Percentiles rank a stretch among this genome's conserved stretches.
Evolutionary conservation across 2,797 vertebrate species (phyloP).

Genomic region (Thalassophryne amazonica): DNA sequence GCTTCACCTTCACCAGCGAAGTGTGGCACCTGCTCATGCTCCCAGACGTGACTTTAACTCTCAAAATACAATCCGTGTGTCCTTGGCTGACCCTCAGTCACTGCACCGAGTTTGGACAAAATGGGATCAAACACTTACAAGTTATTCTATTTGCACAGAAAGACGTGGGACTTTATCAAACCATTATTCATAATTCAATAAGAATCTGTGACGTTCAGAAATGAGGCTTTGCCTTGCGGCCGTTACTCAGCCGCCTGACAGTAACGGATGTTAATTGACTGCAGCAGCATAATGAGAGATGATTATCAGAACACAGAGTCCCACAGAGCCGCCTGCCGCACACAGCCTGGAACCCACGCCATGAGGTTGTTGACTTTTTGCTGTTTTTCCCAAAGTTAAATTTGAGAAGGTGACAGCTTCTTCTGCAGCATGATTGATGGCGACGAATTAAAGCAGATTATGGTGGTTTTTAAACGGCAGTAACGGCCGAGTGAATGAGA

Average conservation of each 20-base stretch:
- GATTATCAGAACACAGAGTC: slow-evolving; percentile 54
- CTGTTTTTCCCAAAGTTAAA: slow-evolving; percentile 34
- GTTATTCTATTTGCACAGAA: too few relatives aligned
- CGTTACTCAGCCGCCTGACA: slow-evolving; percentile 57
- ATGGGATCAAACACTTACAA: too few relatives aligned
- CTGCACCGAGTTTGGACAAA: too few relatives aligned
- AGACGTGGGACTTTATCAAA: too few relatives aligned
- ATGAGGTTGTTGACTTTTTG: slow-evolving; percentile 29
- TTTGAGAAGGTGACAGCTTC: slow-evolving; percentile 17
- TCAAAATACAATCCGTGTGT: too few relatives aligned
- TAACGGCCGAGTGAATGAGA: slow-evolving; percentile 37
- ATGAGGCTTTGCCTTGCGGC: too few relatives aligned
- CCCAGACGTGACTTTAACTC: too few relatives aligned
- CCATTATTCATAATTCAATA: too few relatives aligned
- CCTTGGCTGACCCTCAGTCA: too few relatives aligned
- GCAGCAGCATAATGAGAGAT: slow-evolving; percentile 59
- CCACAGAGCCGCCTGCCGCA: slow-evolving; percentile 33
- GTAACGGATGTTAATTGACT: slow-evolving; percentile 66
- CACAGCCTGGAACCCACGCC: slow-evolving; percentile 24
- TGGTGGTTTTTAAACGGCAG: slow-evolving; percentile 22
- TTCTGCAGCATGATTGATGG: slow-evolving; percentile 47
- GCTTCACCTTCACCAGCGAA: too few relatives aligned
- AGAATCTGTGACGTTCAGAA: too few relatives aligned
- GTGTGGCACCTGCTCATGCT: too few relatives aligned
- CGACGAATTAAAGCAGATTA: slow-evolving; percentile 33